phyloP scores from a whole-genome alignment of 2,888 invertebrate species.

The Catotricha subobsoleta region DNA sequence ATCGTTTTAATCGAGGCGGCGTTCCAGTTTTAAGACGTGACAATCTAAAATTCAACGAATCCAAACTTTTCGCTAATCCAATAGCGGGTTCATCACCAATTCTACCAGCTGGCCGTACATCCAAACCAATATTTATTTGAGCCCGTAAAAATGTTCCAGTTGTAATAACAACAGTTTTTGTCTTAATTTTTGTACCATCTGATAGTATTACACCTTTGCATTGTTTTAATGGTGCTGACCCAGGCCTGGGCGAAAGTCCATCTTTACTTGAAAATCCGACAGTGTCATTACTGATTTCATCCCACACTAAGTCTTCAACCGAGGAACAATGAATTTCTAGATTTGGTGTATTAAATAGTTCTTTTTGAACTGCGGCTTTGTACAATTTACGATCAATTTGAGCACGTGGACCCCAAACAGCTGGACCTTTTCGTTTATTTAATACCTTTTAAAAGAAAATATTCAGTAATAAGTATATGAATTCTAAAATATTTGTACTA shows the following conservation, averaged over 20 bases:
- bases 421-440: constrained; percentile 68
- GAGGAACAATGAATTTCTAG: constrained; percentile 48
- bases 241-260: too few species aligned
- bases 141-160: constrained; percentile 80
- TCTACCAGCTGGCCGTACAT: constrained; percentile 57
- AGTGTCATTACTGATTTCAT: background rate
- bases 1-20: constrained; percentile 55
- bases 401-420: constrained; percentile 75
- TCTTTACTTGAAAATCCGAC: background rate
- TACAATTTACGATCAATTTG: constrained; percentile 74
- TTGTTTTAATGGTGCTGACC: constrained; percentile 12
- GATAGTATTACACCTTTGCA: constrained; percentile 22
- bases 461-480: background rate
- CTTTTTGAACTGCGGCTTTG: constrained; percentile 53
- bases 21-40: constrained; percentile 76
- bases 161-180: constrained; percentile 57
- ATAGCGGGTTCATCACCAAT: constrained; percentile 63
- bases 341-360: constrained; percentile 44
- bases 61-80: constrained; percentile 55
- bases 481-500: background rate
- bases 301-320: constrained; percentile 53
- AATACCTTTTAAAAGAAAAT: constrained; percentile 32
- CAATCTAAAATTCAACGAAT: constrained; percentile 49
- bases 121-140: constrained; percentile 64
- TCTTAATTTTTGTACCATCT: constrained; percentile 38